phyloP scores from a whole-genome alignment of 2,888 invertebrate species.

The Amaurobius ferox region DNA sequence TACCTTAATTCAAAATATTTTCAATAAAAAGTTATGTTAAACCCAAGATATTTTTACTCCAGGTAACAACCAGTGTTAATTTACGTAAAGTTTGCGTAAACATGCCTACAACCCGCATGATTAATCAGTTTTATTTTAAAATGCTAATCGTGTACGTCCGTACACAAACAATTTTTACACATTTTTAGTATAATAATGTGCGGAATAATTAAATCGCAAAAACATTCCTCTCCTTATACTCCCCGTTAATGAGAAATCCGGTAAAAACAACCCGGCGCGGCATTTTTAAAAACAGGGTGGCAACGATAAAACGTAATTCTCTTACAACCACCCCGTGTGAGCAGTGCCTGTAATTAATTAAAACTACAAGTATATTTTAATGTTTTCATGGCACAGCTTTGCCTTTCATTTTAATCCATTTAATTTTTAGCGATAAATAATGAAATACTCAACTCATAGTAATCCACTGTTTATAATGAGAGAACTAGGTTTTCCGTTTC shows the following conservation, averaged over 20 bases:
- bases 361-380: conserved; percentile 68
- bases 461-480: conserved; percentile 65
- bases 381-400: conserved; percentile 61
- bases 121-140: conserved; percentile 16
- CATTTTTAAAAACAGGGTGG: conserved; percentile 22
- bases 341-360: conserved; percentile 50
- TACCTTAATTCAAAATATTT: neutral
- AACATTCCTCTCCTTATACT: conserved; percentile 28
- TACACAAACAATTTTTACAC: conserved; percentile 16
- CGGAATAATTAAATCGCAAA: conserved; percentile 64
- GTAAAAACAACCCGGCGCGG: conserved; percentile 38
- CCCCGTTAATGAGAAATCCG: conserved; percentile 52
- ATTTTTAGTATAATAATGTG: conserved; percentile 8
- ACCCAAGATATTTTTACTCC: neutral
- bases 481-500: conserved; percentile 53
- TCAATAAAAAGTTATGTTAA: neutral
- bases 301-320: conserved; percentile 49
- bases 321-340: conserved; percentile 20
- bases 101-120: neutral
- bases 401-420: conserved; percentile 63
- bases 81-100: neutral
- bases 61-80: neutral
- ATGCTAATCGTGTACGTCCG: neutral
- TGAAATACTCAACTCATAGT: conserved; percentile 65
- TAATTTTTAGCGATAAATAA: conserved; percentile 70